Evolutionary conservation across 2,797 vertebrate species (phyloP), one percentile per base, ranked within the genome.

Genomic region (Phalloptychus januarius): DNA sequence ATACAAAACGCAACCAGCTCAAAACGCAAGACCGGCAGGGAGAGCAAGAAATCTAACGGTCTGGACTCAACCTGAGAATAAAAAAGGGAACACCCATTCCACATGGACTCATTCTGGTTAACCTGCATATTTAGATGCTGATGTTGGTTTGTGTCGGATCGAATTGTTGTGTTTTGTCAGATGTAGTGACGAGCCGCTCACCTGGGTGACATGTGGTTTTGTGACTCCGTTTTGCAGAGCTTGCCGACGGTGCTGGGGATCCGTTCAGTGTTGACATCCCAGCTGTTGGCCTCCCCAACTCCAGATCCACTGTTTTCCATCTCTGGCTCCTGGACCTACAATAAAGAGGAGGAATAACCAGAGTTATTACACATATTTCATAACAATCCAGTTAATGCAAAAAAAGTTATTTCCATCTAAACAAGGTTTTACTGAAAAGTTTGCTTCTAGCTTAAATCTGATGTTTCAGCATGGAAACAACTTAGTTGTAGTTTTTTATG

Each of bases 201-300:
- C 96, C 96, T 96, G 69, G 96, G 96, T 61, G 96, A 97, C 94
- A 96, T 96, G 92, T 96, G 95, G 78, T 95, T 96, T 84, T 97
- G 96, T 45, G 96, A 97, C 89, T 97, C 96, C 0, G 96, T 95
- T 89, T 96, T 96, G 91, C 93, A 94, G 84, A 97, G 96, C 78
- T 96, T 96, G 79, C 95, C 95, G 75, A 95, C 87, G 12, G 92
- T 86, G 93, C 92, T 89, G 73, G 94, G 91, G n/a, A 95, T 85
- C 74, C 95, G 90, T 79, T 97, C 96, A 1, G 90, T 76, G 83
- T 89, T 95, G 79, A 92, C 80, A 61, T 97, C 96, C 96, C 96
- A 95, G 93, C 87, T 92, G 86, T 85, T 93, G 58, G 91, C 88
- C 63, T 96, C 96, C 40, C 87, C 94, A 5, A 80, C 78, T 45